These are phyloP conservation scores for Brachionus manjavacas DNA, from an alignment of 1,140 invertebrate species.

Conservation along the genomic window DNA sequence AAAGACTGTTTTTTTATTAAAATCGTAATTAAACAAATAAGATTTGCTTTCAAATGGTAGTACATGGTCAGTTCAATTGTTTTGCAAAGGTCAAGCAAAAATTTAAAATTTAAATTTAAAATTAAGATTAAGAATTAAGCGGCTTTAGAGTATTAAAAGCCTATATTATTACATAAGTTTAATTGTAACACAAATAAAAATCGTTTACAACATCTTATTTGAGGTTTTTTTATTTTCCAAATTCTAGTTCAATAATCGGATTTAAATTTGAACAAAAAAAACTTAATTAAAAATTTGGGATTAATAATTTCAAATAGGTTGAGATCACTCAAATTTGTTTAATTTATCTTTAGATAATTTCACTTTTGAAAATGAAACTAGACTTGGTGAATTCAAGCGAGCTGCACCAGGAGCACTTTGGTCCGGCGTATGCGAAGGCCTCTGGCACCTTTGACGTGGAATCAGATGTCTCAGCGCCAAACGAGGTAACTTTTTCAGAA, in stretches of 20 bases:
- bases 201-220: not conserved
- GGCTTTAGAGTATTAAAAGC: not conserved
- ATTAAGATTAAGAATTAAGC: constrained; percentile 5
- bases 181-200: not conserved
- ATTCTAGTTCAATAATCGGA: constrained; percentile 27
- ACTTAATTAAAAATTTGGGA: not conserved
- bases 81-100: not conserved
- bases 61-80: not conserved
- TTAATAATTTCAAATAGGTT: not conserved
- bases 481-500: not conserved
- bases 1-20: not conserved
- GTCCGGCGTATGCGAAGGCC: not conserved
- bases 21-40: not conserved
- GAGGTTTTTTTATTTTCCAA: not conserved
- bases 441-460: not conserved
- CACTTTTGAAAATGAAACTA: constrained; percentile 11
- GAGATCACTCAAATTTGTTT: not conserved
- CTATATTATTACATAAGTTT: constrained; percentile 3
- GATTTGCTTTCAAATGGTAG: not conserved
- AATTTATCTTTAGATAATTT: not conserved
- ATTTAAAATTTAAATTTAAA: not conserved
- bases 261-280: constrained; percentile 19
- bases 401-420: not conserved
- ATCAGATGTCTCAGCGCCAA: not conserved
- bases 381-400: not conserved